Percentiles rank a stretch among this genome's conserved stretches.
phyloP scores from a whole-genome alignment of 2,797 vertebrate species.

The Anabas testudineus region DNA sequence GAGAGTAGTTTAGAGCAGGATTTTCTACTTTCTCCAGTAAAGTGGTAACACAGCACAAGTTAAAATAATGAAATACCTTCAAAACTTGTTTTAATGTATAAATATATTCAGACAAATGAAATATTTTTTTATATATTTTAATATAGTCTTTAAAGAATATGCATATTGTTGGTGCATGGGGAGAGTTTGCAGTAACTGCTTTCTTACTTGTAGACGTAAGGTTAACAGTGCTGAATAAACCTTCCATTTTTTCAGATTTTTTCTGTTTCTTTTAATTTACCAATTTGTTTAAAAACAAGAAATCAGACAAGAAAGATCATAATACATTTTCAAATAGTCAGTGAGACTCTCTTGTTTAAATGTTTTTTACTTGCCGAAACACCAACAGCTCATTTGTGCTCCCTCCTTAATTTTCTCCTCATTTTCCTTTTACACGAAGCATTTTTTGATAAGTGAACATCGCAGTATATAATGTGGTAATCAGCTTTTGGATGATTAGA shows the following conservation, averaged over 20 bases:
- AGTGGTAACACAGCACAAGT: not conserved
- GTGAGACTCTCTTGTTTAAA: not conserved
- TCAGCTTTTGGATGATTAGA: not conserved
- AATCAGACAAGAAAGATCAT: not conserved
- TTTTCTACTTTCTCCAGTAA: slow-evolving; percentile 19
- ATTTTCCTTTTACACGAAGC: not conserved
- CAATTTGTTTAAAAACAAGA: not conserved
- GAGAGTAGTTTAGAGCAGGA: slow-evolving; percentile 12
- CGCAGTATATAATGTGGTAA: not conserved
- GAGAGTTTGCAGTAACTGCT: too few species aligned
- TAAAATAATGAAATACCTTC: not conserved
- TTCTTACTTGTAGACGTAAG: too few species aligned
- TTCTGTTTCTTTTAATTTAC: slow-evolving; percentile 1
- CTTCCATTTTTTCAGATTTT: not conserved
- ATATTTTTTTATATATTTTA: too few species aligned
- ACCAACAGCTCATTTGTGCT: slow-evolving; percentile 8
- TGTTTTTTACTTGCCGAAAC: slow-evolving; percentile 7
- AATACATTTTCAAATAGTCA: slow-evolving; percentile 19
- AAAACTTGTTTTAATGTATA: not conserved
- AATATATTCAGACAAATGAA: slow-evolving; percentile 7
- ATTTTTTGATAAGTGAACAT: slow-evolving; percentile 5
- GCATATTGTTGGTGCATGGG: not conserved
- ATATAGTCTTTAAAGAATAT: not conserved
- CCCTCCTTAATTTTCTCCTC: not conserved
- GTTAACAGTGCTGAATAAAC: slow-evolving; percentile 2